Conservation (phyloP, 2,888 invertebrate species). For the Heliconius charithonia region DNA sequence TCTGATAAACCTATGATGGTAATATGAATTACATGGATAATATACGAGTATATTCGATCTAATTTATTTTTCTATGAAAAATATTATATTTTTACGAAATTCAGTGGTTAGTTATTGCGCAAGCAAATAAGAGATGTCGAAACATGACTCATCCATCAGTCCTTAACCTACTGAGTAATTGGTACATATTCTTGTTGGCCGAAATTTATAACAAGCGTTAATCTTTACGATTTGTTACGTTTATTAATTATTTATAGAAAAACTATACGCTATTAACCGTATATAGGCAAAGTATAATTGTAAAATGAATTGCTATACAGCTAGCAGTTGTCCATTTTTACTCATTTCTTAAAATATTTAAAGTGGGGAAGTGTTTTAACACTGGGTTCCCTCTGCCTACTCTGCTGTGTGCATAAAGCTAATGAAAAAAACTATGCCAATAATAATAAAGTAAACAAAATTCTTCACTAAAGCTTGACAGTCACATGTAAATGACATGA, state of each 20-base stretch:
- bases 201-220: constrained; percentile 8
- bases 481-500: constrained; percentile 1
- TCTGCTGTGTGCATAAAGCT: too few relatives aligned
- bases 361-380: too few relatives aligned
- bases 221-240: background rate
- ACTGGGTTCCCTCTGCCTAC: too few relatives aligned
- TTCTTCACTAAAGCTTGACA: background rate
- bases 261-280: background rate
- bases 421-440: too few relatives aligned
- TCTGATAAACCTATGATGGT: background rate
- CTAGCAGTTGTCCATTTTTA: background rate
- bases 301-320: background rate
- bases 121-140: constrained; percentile 36
- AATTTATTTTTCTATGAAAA: background rate
- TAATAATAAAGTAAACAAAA: background rate
- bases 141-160: constrained; percentile 46
- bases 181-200: constrained; percentile 31
- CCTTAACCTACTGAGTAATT: constrained; percentile 45
- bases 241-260: background rate
- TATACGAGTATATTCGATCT: background rate
- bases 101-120: constrained; percentile 33
- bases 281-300: background rate
- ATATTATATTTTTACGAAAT: constrained; percentile 3
- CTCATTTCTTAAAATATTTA: background rate
- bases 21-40: background rate